phyloP scores from a whole-genome alignment of 2,888 invertebrate species.

The Aquatica leii region DNA sequence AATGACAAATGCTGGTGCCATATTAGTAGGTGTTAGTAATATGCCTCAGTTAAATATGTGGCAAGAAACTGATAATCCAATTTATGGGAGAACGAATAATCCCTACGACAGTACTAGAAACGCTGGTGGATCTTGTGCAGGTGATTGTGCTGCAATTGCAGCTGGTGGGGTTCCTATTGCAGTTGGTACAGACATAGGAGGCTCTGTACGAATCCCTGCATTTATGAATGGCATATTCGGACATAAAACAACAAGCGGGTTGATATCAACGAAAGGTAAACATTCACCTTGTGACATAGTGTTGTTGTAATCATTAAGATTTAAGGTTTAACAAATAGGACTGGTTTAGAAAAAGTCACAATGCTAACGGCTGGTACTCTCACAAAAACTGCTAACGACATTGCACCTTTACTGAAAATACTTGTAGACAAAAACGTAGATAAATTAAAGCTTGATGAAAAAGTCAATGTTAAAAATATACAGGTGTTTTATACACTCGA shows the following conservation, averaged over 20 bases:
- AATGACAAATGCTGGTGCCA: constrained; percentile 82
- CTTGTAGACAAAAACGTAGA: constrained; percentile 65
- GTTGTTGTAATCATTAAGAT: neutral
- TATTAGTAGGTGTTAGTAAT: constrained; percentile 78
- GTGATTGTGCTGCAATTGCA: constrained; percentile 79
- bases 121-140: constrained; percentile 93
- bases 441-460: constrained; percentile 67
- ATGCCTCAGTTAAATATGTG: constrained; percentile 94
- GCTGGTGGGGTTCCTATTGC: constrained; percentile 85
- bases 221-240: constrained; percentile 91
- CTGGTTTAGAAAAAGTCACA: constrained; percentile 72
- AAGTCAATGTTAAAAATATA: constrained; percentile 72
- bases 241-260: constrained; percentile 74
- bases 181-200: constrained; percentile 93
- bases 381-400: constrained; percentile 78
- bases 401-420: constrained; percentile 78
- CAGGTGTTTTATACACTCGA: constrained; percentile 80
- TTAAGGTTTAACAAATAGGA: constrained; percentile 72
- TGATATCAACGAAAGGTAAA: constrained; percentile 60
- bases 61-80: constrained; percentile 86
- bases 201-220: constrained; percentile 91
- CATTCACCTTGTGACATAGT: neutral
- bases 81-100: constrained; percentile 90
- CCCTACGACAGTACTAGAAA: constrained; percentile 88
- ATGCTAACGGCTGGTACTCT: constrained; percentile 89